These are phyloP conservation scores for Dinocampus coccinellae DNA, from an alignment of 2,888 invertebrate genomes.

Conservation along the genomic window DNA sequence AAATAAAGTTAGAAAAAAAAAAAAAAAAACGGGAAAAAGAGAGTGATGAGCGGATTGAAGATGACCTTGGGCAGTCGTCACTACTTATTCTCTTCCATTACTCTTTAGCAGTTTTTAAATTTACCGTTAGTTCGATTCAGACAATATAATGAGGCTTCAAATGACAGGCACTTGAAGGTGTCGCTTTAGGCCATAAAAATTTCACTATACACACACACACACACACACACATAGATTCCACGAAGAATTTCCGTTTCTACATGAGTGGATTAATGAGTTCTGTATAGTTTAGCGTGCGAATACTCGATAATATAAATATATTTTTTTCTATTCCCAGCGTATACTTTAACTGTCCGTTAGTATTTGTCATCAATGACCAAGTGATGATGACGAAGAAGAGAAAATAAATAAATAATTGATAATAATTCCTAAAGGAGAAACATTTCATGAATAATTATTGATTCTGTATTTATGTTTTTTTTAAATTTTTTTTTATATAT, in stretches of 20 bases:
- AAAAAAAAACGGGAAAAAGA: not conserved
- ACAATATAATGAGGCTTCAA: slow-evolving; percentile 32
- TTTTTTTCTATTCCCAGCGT: not conserved
- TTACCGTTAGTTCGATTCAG: slow-evolving; percentile 34
- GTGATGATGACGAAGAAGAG: not conserved
- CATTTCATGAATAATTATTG: not conserved
- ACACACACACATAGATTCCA: not conserved
- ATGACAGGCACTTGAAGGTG: slow-evolving; percentile 22
- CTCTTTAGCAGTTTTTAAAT: not conserved
- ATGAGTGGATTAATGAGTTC: slow-evolving; percentile 13
- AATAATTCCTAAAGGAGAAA: not conserved
- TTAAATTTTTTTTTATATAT: too few species aligned
- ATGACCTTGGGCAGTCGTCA: slow-evolving; percentile 33
- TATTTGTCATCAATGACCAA: not conserved
- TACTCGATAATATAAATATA: too few species aligned
- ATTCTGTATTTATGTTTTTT: not conserved
- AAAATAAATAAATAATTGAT: not conserved
- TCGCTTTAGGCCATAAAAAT: slow-evolving; percentile 28
- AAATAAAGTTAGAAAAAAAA: not conserved
- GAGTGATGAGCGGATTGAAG: slow-evolving; percentile 20
- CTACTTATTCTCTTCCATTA: slow-evolving; percentile 16
- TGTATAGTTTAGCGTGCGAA: not conserved
- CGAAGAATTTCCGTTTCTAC: slow-evolving; percentile 23
- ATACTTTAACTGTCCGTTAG: not conserved
- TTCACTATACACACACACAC: not conserved